These are phyloP conservation scores for Anorthoa munda DNA, from an alignment of 2,888 invertebrate genomes.

Conservation along the genomic window DNA sequence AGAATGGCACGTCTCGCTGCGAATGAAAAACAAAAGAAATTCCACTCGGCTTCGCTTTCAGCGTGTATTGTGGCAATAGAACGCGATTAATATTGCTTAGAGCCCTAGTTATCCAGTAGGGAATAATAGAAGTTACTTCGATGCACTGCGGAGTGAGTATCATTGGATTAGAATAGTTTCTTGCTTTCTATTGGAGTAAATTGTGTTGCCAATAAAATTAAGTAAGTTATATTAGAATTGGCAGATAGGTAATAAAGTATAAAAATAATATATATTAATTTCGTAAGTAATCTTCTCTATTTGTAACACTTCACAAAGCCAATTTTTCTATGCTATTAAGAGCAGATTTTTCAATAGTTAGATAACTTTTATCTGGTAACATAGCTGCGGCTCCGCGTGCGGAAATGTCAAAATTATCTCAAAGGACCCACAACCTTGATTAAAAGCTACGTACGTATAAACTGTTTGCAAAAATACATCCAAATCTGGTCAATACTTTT, in stretches of 20 bases:
- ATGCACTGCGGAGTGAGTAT: not conserved
- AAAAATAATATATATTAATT: not conserved
- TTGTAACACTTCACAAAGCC: not conserved
- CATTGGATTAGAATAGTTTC: slow-evolving; percentile 2
- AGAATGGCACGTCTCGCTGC: slow-evolving; percentile 50
- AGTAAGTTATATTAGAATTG: not conserved
- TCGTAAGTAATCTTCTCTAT: not conserved
- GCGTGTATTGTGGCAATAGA: slow-evolving; percentile 47
- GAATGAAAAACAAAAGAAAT: slow-evolving; percentile 70
- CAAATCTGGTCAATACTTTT: too few relatives aligned
- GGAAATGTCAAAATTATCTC: too few relatives aligned
- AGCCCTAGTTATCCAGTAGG: slow-evolving; percentile 30
- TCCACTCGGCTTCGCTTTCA: slow-evolving; percentile 54
- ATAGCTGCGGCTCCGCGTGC: too few relatives aligned
- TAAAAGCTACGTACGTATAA: too few relatives aligned
- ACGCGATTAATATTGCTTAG: slow-evolving; percentile 58
- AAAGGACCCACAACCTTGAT: too few relatives aligned
- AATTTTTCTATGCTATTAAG: too few relatives aligned
- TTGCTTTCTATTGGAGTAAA: not conserved
- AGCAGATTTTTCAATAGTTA: too few relatives aligned
- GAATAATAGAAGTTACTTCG: slow-evolving; percentile 15
- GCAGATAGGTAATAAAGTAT: not conserved
- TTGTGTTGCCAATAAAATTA: not conserved
- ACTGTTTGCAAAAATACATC: too few relatives aligned
- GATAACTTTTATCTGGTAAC: too few relatives aligned